These are phyloP conservation scores for Crypturellus tataupa DNA, from an alignment of 2,797 vertebrate genomes.

Conservation along the genomic window DNA sequence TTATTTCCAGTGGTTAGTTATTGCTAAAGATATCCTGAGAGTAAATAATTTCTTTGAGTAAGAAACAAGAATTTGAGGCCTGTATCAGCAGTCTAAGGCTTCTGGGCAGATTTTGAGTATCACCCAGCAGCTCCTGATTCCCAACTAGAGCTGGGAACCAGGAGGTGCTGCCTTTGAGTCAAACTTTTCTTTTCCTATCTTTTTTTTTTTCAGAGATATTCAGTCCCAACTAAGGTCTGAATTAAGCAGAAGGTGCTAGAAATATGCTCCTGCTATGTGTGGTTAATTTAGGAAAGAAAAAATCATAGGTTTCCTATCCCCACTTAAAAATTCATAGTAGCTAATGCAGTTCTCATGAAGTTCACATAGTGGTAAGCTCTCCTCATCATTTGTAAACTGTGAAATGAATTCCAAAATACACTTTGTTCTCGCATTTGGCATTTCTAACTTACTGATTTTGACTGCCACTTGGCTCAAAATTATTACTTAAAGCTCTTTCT, in stretches of 20 bases:
- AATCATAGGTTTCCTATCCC: neutral
- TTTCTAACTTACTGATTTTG: neutral
- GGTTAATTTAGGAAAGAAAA: neutral
- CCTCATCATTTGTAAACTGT: conserved; percentile 7
- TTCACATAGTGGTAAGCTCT: neutral
- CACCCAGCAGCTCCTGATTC: neutral
- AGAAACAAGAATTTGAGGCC: neutral
- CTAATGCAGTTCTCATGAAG: neutral
- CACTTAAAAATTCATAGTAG: neutral
- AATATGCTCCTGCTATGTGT: neutral
- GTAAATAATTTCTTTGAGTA: conserved; percentile 14
- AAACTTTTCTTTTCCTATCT: conserved; percentile 10
- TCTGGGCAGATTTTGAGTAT: neutral
- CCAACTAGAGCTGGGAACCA: neutral
- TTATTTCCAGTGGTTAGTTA: neutral
- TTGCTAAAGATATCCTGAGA: neutral
- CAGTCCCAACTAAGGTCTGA: neutral
- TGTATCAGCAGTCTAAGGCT: neutral
- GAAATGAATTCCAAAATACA: conserved; percentile 50
- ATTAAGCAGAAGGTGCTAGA: neutral
- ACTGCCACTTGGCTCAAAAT: conserved; percentile 50
- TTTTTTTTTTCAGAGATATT: neutral
- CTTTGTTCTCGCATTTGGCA: conserved; percentile 44
- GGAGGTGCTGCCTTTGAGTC: neutral
- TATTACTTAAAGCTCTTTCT: neutral